Evolutionary conservation across 2,113 vertebrate genomes (phyloP).

Genomic region (Monarcha castaneiventris): DNA sequence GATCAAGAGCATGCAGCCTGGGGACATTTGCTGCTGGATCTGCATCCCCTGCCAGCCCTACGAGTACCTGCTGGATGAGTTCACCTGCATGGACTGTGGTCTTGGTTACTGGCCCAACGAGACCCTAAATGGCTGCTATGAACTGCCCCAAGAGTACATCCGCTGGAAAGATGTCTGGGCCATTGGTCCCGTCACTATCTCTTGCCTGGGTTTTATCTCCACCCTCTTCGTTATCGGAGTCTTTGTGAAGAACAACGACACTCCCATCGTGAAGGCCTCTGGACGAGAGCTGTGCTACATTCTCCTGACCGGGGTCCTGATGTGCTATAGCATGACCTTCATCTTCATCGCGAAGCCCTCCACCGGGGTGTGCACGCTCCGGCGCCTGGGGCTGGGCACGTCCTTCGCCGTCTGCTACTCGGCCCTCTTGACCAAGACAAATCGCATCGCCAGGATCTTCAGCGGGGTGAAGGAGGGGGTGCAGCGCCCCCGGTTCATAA

Average conservation of each 20-base stretch:
- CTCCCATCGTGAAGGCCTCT: constrained; percentile 93
- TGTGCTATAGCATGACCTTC: constrained; percentile 98
- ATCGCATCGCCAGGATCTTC: constrained; percentile 96
- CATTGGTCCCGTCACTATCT: constrained; percentile 90
- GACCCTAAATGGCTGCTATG: constrained; percentile 89
- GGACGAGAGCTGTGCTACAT: constrained; percentile 98
- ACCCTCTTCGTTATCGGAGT: constrained; percentile 90
- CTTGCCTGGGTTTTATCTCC: constrained; percentile 90
- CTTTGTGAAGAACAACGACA: constrained; percentile 90
- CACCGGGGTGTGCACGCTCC: constrained; percentile 85
- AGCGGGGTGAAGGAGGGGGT: constrained; percentile 92
- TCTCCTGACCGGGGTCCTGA: constrained; percentile 89
- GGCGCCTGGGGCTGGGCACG: constrained; percentile 89
- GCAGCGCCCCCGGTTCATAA: constrained; percentile 93
- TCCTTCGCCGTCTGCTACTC: constrained; percentile 98
- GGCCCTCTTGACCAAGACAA: constrained; percentile 95
- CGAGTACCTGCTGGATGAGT: constrained; percentile 91
- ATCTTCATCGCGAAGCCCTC: constrained; percentile 95
- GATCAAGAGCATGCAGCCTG: constrained; percentile 96
- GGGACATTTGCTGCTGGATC: constrained; percentile 99
- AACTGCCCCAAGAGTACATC: constrained; percentile 95
- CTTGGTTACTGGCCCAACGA: constrained; percentile 91
- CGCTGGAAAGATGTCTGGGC: constrained; percentile 96
- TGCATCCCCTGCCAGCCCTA: constrained; percentile 95
- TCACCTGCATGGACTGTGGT: constrained; percentile 92